A percentile compares a stretch with the other conserved stretches of the same genome.
These are phyloP conservation scores for Proisotoma minuta DNA, from an alignment of 2,888 invertebrate species.

Conservation along the genomic window DNA sequence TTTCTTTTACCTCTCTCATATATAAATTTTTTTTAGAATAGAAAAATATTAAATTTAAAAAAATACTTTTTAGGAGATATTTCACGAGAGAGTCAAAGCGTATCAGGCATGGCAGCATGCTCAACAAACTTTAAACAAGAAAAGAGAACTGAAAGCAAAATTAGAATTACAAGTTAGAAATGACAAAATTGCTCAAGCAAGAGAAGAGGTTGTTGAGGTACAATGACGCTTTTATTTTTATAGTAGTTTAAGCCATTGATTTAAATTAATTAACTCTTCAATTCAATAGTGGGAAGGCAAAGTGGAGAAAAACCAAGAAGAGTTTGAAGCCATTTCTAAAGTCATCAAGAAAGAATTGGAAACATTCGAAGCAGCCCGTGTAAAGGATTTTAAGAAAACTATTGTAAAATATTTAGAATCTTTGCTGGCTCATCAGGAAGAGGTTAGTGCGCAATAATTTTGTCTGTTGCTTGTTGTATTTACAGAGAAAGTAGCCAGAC, in stretches of 20 bases:
- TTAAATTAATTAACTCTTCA: slow-evolving; percentile 28
- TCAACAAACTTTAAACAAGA: slow-evolving; percentile 86
- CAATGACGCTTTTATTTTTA: slow-evolving; percentile 20
- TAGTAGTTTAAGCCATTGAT: too few relatives aligned
- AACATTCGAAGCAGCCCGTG: slow-evolving; percentile 80
- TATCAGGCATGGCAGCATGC: slow-evolving; percentile 98
- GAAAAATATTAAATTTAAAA: slow-evolving; percentile 1
- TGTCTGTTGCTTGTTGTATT: too few relatives aligned
- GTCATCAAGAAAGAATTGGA: slow-evolving; percentile 92
- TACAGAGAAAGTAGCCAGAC: too few relatives aligned
- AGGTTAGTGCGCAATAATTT: slow-evolving; percentile 60
- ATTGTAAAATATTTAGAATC: slow-evolving; percentile 88
- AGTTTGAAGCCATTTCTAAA: slow-evolving; percentile 89
- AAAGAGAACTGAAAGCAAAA: slow-evolving; percentile 89
- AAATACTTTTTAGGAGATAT: slow-evolving; percentile 58
- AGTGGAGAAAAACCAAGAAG: slow-evolving; percentile 93
- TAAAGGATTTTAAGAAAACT: slow-evolving; percentile 83
- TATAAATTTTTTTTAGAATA: background rate
- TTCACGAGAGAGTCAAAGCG: slow-evolving; percentile 69
- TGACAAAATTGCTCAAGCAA: slow-evolving; percentile 83
- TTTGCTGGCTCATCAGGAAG: slow-evolving; percentile 89
- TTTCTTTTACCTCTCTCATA: background rate
- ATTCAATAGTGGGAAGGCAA: slow-evolving; percentile 79
- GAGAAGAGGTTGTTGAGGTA: slow-evolving; percentile 89
- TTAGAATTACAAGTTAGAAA: slow-evolving; percentile 81